phyloP scores from a whole-genome alignment of 2,888 invertebrate genomes.

The Synergus laeviventris region DNA sequence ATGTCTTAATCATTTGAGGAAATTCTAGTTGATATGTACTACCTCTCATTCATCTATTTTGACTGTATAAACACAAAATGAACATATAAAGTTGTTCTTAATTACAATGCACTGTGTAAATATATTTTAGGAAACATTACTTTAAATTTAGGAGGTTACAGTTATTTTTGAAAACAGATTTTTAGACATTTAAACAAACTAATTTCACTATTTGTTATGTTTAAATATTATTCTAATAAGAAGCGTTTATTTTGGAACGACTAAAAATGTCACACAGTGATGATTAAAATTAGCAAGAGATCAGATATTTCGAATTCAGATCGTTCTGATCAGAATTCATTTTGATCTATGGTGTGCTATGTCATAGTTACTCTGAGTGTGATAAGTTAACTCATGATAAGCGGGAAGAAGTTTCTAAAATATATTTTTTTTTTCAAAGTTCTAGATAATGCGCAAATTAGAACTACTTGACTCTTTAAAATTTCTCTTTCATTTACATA shows the following conservation, averaged over 20 bases:
- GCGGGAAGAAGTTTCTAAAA: not conserved
- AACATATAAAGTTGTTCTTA: not conserved
- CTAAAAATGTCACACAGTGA: slow-evolving; percentile 15
- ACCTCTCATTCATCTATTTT: not conserved
- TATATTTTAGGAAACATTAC: no score
- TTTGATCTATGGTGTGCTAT: slow-evolving; percentile 16
- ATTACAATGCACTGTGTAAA: not conserved
- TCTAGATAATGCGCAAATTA: no score
- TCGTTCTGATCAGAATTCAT: slow-evolving; percentile 22
- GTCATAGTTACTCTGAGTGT: slow-evolving; percentile 39
- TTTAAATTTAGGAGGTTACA: no score
- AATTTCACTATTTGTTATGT: no score
- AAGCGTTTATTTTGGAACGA: not conserved
- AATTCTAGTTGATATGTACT: not conserved
- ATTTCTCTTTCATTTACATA: not conserved
- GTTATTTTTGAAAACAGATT: no score
- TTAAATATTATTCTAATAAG: not conserved
- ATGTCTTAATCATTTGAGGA: not conserved
- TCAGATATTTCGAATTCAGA: slow-evolving; percentile 6
- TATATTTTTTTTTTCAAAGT: not conserved
- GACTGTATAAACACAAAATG: not conserved
- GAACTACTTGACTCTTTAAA: no score
- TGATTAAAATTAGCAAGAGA: slow-evolving; percentile 6
- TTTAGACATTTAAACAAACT: no score
- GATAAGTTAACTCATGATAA: not conserved